phyloP scores from a whole-genome alignment of 1,140 invertebrate genomes.

The Rhagoletis zephyria region DNA sequence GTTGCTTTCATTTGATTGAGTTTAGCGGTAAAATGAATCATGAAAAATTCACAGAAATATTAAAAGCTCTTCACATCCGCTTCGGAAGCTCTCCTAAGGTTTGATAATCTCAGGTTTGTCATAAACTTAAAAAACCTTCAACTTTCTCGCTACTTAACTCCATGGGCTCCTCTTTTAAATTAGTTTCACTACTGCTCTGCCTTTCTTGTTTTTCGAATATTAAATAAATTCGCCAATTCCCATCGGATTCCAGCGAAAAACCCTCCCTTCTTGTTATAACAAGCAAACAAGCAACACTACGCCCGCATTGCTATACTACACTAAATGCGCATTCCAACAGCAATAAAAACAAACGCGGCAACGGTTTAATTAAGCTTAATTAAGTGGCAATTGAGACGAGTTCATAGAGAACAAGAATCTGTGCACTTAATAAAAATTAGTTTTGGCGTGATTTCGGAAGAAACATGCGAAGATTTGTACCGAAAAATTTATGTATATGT shows the following conservation, averaged over 20 bases:
- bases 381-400: slow-evolving; percentile 50
- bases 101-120: too few relatives aligned
- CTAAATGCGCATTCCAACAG: slow-evolving; percentile 35
- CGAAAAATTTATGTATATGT: neutral
- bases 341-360: slow-evolving; percentile 1
- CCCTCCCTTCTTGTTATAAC: neutral
- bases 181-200: neutral
- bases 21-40: neutral
- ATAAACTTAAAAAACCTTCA: too few relatives aligned
- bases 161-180: neutral
- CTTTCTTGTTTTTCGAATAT: neutral
- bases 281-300: neutral
- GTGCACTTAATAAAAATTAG: neutral
- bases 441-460: neutral
- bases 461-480: neutral
- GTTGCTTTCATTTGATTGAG: slow-evolving; percentile 6
- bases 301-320: neutral
- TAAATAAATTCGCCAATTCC: slow-evolving; percentile 2
- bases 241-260: neutral
- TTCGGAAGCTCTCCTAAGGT: too few relatives aligned
- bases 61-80: too few relatives aligned
- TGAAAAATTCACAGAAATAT: too few relatives aligned
- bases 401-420: slow-evolving; percentile 19
- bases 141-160: neutral
- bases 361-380: slow-evolving; percentile 50